These are phyloP conservation scores for Lepilemur septentrionalis DNA, from an alignment of 2,797 vertebrate species.

Conservation along the genomic window DNA sequence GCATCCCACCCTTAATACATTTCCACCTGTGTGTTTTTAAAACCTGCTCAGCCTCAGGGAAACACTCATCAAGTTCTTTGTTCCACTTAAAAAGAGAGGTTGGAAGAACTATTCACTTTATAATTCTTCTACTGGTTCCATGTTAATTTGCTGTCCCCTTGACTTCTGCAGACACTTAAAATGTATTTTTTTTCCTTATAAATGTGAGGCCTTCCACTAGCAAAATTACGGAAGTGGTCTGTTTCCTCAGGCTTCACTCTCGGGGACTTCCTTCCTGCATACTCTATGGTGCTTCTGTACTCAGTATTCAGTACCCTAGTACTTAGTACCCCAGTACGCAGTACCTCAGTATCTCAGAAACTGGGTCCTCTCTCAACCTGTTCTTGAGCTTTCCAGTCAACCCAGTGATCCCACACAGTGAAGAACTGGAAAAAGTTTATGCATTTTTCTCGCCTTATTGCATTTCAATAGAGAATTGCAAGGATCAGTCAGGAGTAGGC, in stretches of 20 bases:
- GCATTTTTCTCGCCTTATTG: not conserved
- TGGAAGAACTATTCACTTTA: not conserved
- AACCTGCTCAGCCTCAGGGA: not conserved
- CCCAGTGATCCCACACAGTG: not conserved
- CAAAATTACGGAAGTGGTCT: not conserved
- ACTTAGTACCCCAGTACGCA: not conserved
- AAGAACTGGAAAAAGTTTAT: not conserved
- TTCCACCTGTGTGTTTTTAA: not conserved
- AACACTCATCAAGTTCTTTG: not conserved
- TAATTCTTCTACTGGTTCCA: not conserved
- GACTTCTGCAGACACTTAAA: not conserved
- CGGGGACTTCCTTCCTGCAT: not conserved
- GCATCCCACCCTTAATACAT: not conserved
- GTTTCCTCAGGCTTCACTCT: not conserved
- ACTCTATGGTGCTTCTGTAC: not conserved
- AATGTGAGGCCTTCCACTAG: not conserved
- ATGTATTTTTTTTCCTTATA: not conserved
- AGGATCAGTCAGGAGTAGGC: not conserved
- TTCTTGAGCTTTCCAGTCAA: not conserved
- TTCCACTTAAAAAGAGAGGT: not conserved
- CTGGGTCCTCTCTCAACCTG: not conserved
- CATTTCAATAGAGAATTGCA: not conserved
- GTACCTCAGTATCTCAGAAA: not conserved
- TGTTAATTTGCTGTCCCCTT: not conserved
- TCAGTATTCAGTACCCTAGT: not conserved